Base-by-base conservation (phyloP, 53 echinoderm and acorn worm species). In the Luidia sarsii region DNA sequence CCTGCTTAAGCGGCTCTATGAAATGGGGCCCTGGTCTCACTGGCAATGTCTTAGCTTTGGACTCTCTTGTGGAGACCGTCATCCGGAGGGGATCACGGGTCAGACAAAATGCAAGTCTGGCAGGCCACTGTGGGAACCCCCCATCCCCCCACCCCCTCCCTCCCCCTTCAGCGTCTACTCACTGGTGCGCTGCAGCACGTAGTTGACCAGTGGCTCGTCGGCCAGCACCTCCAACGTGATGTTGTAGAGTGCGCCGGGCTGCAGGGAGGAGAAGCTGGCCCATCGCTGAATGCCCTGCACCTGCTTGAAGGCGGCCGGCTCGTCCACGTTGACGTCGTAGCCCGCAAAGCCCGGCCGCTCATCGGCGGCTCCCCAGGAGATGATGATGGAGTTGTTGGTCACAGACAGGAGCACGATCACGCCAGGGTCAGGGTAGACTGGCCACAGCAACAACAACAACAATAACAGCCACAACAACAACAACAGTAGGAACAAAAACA, bases 311-410 rank as follows among this genome's bases (percentile, higher is more conserved):
- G 46, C 68, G 45, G 0, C 48, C 31, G 48, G 48, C 7, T 16
- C n/a, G 16, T 77, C 77, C n/a, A 77, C 61, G 45, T 30, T 3
- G 16, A 77, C 77, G 16, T 32, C 43, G 41, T 59, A 77, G 10
- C 33, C 21, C 9, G 61, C 46, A 19, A 61, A 77, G 19, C 77
- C 77, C 1, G 61, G 0, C 1, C 43, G 46, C 1, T 0, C 11
- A 19, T 61, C 77, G 0, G 77, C 77, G 1, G 77, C 77, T 21
- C 77, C 77, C 77, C 77, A 77, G 77, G 77, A 61, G 43, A 41
- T 41, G 3, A 5, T 14, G 60, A 77, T 77, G 3, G 77, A 59
- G 61, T 31, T 46, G 13, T n/a, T n/a, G 6, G 32, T 32, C 29
- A 77, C 77, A 2, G 46, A 60, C 13, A 77, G 48, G 46, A 77